phyloP scores from a whole-genome alignment of 2,113 vertebrate genomes.

The Drymodes brunneopygia region DNA sequence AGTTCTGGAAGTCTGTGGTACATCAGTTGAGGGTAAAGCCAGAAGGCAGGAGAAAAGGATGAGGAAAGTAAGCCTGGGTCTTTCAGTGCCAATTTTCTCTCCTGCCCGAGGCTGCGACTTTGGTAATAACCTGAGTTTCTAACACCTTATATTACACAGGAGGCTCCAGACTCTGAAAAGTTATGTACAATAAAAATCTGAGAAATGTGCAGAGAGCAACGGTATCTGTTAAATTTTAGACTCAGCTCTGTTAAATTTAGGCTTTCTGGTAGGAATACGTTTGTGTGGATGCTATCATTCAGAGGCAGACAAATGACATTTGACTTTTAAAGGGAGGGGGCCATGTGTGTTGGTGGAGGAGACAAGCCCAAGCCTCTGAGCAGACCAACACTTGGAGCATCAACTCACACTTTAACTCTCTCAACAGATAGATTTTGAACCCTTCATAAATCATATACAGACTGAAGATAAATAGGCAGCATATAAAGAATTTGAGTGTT shows the following conservation, averaged over 20 bases:
- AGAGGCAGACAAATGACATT: not conserved
- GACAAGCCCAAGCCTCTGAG: not conserved
- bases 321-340: not conserved
- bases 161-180: slow-evolving; percentile 34
- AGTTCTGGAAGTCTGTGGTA: not conserved
- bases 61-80: not conserved
- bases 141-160: slow-evolving; percentile 51
- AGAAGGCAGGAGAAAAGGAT: slow-evolving; percentile 3
- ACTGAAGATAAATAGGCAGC: not conserved
- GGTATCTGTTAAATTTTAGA: not conserved
- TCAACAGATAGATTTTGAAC: not conserved
- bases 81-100: slow-evolving; percentile 50
- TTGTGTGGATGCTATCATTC: not conserved
- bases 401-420: not conserved
- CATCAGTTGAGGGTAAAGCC: not conserved
- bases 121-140: slow-evolving; percentile 56
- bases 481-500: not conserved
- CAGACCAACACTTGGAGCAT: not conserved
- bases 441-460: not conserved
- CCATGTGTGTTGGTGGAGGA: not conserved
- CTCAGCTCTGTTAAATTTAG: not conserved
- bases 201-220: not conserved
- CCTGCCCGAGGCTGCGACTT: slow-evolving; percentile 47
- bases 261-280: not conserved
- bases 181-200: slow-evolving; percentile 47